phyloP scores from a whole-genome alignment of 2,797 vertebrate species.

The Parotocinclus haroldoi region DNA sequence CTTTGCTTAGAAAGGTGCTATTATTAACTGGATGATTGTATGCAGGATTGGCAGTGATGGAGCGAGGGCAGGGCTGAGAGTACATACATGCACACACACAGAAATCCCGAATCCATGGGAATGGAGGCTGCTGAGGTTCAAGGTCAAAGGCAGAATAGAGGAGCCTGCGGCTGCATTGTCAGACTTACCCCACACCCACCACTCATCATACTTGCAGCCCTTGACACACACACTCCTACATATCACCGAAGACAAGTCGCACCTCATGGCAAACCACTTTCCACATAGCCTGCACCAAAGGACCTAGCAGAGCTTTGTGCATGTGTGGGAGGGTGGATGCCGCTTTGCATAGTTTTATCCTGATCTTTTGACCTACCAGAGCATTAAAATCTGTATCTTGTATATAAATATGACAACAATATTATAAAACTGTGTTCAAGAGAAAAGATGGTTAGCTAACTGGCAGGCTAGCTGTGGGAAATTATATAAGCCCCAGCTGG shows the following conservation, averaged over 20 bases:
- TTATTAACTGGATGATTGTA: conserved; percentile 39
- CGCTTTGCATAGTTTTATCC: conserved; percentile 2
- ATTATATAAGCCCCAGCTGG: conserved; percentile 44
- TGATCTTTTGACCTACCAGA: conserved; percentile 1
- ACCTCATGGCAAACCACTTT: conserved; percentile 17
- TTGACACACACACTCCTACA: conserved; percentile 62
- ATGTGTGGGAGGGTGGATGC: neutral
- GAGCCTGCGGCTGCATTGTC: conserved; percentile 78
- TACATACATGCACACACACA: conserved; percentile 49
- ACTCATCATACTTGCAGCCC: conserved; percentile 24
- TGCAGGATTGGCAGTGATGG: conserved; percentile 52
- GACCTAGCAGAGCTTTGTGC: neutral
- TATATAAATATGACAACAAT: neutral
- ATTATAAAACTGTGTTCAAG: neutral
- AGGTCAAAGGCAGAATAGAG: conserved; percentile 81
- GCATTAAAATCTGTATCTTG: neutral
- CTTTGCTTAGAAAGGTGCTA: conserved; percentile 10
- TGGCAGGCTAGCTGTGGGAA: conserved; percentile 38
- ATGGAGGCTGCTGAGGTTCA: conserved; percentile 80
- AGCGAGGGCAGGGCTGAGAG: conserved; percentile 35
- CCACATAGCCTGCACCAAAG: neutral
- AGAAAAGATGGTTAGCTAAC: conserved; percentile 39
- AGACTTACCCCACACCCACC: conserved; percentile 36
- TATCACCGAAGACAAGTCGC: conserved; percentile 23
- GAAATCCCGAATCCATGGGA: conserved; percentile 73